Evolutionary conservation across 2,113 vertebrate genomes (phyloP), one percentile per base, ranked within the genome.

Genomic region (Hydrochoerus hydrochaeris): DNA sequence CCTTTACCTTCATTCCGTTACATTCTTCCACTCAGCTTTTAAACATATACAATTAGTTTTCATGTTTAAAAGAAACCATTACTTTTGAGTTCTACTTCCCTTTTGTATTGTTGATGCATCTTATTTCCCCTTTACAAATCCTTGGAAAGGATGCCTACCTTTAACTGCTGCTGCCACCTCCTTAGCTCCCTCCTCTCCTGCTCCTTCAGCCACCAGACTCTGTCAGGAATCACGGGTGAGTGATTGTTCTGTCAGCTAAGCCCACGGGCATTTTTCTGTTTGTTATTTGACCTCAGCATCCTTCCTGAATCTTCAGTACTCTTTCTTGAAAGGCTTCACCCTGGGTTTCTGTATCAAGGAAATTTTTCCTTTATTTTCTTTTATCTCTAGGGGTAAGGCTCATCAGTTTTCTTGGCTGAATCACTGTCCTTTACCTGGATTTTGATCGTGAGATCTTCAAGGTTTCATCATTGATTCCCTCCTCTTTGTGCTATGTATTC

Each of bases 401-500:
- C 44, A 22, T 88, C 35, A 32, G 2, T 9, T 11, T 92, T 41
- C 32, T 62, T 60, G 80, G 41, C 22, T 44, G 35, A 44, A 77
- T 88, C 11, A 20, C 22, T 87, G 17, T 41, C 38, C 26, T 86
- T 65, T 44, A 63, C 5, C 54, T 67, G 10, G 1, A n/a, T 87
- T 96, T 84, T 96, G 24, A 94, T 81, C 46, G 85, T 85, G 38
- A 85, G 3, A 73, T 87, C 65, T 54, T 65, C 38, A 62, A 85
- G 24, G 6, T 30, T 91, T 91, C n/a, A 41, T 58, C 75, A 32
- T 38, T 73, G 41, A 16, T 35, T 2, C 38, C 20, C 77, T 84
- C 52, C 77, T 94, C 24, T 52, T 90, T 69, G 84, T 60, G 52
- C 5, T 57, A 73, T 90, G 12, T 69, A 69, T 67, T 69, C 52